Base-by-base conservation (phyloP, 2,113 vertebrate species). In the Octodon degus region DNA sequence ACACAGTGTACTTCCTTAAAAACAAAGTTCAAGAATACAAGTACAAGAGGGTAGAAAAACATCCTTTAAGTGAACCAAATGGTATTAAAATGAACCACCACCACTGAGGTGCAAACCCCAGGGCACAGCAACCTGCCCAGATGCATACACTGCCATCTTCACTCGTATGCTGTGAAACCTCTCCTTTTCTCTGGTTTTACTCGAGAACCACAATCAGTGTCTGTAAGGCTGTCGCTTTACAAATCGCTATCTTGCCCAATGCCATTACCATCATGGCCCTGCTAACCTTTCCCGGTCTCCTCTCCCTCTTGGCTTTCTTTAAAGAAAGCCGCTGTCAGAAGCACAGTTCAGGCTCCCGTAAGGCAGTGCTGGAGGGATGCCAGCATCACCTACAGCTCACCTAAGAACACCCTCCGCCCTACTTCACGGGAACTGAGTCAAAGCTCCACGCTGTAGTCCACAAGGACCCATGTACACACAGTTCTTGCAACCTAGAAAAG, bases 121-220 rank as follows among this genome's bases (percentile, higher is more conserved):
- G 0, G 9, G 53, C 60, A 68, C 17, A 37, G 47, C 40, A 50
- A 90, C 7, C 24, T 27, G 62, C 20, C n/a, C 0, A 4, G 55
- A 81, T 5, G 5, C 3, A 86, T 5, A 89, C 0, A 13, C 7
- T 43, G 17, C 67, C 40, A 55, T 14, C 76, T 53, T 53, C n/a
- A 60, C 43, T 1, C 60, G 5, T 40, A 37, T 13, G 19, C 93
- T 77, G 20, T 2, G 70, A 84, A 91, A 85, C 12, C n/a, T 2
- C n/a, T 55, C 63, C 22, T 84, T 67, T 80, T 24, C 47, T 67
- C 30, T 14, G n/a, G 27, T 65, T 86, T 76, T 72, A 68, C 17
- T 24, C 62, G 24, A 87, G 90, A 97, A 40, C 2, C 81, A 89
- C 81, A 86, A 55, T n/a, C 76, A 47, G 94, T 40, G 82, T 20